Evolutionary conservation across 2,113 vertebrate genomes (phyloP).

Genomic region (Callipepla squamata): DNA sequence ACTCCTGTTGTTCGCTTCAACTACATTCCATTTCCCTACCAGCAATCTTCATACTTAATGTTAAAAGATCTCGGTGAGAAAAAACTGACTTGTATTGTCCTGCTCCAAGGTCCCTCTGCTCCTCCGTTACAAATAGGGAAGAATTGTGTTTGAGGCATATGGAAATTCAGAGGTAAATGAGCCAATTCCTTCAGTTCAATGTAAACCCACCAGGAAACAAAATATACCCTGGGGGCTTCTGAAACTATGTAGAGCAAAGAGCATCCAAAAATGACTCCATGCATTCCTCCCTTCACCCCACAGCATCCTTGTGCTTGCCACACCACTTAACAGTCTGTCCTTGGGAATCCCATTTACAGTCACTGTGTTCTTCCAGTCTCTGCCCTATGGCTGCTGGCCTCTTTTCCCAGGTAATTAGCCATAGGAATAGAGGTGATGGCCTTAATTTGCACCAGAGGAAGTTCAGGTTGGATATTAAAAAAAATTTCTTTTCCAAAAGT

Average conservation of each 20-base stretch:
- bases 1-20: neutral
- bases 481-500: too few relatives aligned
- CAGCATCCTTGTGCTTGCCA: neutral
- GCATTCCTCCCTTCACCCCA: fast-evolving
- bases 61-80: neutral
- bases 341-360: neutral
- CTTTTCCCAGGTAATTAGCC: too few relatives aligned
- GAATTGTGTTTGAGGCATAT: neutral
- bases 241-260: neutral
- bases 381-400: neutral
- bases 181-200: neutral
- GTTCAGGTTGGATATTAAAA: too few relatives aligned
- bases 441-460: too few relatives aligned
- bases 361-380: neutral
- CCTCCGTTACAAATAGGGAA: neutral
- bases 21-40: neutral
- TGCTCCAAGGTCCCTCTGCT: neutral
- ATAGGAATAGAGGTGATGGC: too few relatives aligned
- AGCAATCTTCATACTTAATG: neutral
- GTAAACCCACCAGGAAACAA: conserved; percentile 24
- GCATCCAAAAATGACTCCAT: neutral
- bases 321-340: neutral
- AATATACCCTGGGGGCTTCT: neutral
- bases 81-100: neutral
- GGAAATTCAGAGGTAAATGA: neutral